Evolutionary conservation across 2,113 vertebrate species (phyloP).

Genomic region (Columbina picui): DNA sequence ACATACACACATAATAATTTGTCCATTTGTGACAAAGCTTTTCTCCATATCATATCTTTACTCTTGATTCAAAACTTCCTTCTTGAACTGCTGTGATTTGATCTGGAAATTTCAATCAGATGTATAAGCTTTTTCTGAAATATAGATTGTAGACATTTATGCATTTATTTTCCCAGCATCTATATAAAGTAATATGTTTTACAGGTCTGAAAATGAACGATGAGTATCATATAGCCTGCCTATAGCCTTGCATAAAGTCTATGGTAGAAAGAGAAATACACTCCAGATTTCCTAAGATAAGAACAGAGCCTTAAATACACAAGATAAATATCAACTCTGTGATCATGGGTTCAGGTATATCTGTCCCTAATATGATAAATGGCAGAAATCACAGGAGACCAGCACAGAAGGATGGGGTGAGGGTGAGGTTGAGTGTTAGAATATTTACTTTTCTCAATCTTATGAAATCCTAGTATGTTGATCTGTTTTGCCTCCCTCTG

Average conservation of each 20-base stretch:
- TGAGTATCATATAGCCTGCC: background rate
- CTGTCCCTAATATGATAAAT: background rate
- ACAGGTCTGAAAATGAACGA: background rate
- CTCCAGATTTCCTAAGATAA: background rate
- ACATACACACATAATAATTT: background rate
- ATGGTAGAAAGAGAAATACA: background rate
- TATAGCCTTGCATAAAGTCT: background rate
- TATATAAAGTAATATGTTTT: background rate
- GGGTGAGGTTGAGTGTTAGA: background rate
- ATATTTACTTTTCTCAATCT: background rate
- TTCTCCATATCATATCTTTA: background rate
- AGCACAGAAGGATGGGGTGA: background rate
- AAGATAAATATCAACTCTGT: background rate
- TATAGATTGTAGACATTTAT: background rate
- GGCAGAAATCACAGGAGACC: background rate
- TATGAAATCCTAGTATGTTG: background rate
- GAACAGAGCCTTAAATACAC: background rate
- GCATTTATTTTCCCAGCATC: background rate
- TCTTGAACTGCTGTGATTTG: background rate
- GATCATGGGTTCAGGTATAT: background rate
- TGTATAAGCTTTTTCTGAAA: background rate
- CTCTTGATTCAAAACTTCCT: slow-evolving; percentile 5
- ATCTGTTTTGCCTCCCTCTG: background rate
- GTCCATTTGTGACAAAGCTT: background rate
- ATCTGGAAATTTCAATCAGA: background rate